phyloP scores from a whole-genome alignment of 2,888 invertebrate species.

The Notocelia uddmanniana region DNA sequence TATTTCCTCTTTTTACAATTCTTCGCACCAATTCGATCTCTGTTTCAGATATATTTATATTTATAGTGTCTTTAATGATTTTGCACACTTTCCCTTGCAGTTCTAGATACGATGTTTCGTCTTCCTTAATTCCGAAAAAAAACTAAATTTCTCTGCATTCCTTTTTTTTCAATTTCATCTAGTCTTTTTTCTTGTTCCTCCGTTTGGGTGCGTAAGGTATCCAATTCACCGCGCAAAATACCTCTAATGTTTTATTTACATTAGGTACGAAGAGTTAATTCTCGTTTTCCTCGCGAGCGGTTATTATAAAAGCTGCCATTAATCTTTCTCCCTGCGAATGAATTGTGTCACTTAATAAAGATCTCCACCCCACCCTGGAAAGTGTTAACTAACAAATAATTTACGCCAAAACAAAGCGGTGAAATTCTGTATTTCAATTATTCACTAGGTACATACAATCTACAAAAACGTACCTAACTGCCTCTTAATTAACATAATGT shows the following conservation, averaged over 20 bases:
- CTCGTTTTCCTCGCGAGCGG: conserved; percentile 31
- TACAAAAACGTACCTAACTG: no score
- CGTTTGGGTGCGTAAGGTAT: not conserved
- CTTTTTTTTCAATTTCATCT: no score
- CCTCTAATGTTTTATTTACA: conserved; percentile 20
- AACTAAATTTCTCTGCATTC: no score
- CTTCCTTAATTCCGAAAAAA: no score
- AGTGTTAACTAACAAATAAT: conserved; percentile 56
- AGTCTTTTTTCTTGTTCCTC: no score
- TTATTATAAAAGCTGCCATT: conserved; percentile 61
- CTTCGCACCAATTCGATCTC: no score
- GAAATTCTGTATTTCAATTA: conserved; percentile 12
- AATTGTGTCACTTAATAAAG: conserved; percentile 69
- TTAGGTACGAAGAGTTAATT: conserved; percentile 32
- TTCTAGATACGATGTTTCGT: no score
- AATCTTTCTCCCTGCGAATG: conserved; percentile 62
- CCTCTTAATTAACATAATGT: no score
- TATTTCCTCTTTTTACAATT: not conserved
- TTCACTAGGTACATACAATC: not conserved
- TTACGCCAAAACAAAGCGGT: conserved; percentile 51
- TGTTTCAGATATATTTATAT: not conserved
- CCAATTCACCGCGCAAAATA: not conserved
- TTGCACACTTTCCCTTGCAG: not conserved
- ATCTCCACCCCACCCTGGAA: conserved; percentile 57
- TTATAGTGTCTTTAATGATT: not conserved